Conservation (phyloP, 2,113 vertebrate genomes). For the Indicator maculatus region DNA sequence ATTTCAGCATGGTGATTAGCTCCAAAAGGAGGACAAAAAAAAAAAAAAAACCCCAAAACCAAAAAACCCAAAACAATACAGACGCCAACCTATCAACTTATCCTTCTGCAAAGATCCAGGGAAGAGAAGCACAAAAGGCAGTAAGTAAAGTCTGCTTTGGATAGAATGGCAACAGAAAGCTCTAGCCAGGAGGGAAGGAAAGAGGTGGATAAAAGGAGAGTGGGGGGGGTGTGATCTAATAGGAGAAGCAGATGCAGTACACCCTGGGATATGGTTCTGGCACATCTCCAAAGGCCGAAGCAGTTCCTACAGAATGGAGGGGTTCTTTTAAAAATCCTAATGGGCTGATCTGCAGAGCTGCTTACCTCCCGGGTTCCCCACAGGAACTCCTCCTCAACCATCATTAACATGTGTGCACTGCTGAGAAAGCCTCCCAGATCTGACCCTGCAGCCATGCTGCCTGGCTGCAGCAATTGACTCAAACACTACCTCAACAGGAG, state of each 20-base stretch:
- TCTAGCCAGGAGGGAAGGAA: constrained; percentile 23
- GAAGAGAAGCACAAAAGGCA: not conserved
- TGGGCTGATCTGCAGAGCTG: constrained; percentile 34
- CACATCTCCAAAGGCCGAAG: not conserved
- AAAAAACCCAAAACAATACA: no score
- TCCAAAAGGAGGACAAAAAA: not conserved
- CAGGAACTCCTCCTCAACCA: constrained; percentile 35
- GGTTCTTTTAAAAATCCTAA: constrained; percentile 55
- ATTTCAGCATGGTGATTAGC: constrained; percentile 51
- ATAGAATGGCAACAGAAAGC: not conserved
- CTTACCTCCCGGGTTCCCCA: constrained; percentile 23
- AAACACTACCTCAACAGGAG: fast-evolving
- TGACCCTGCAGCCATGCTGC: not conserved
- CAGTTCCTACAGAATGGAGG: constrained; percentile 27
- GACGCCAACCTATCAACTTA: not conserved
- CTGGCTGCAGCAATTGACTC: not conserved
- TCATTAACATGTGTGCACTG: constrained; percentile 25
- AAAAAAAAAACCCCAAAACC: no score
- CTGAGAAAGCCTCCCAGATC: constrained; percentile 13
- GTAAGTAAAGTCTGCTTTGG: not conserved
- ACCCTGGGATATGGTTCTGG: not conserved
- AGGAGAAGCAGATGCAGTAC: not conserved
- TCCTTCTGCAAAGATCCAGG: constrained; percentile 17
- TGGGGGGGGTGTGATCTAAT: not conserved
- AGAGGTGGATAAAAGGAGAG: constrained; percentile 5